Percentiles rank a stretch among this genome's conserved stretches.
These are phyloP conservation scores for Pachycephala philippinensis DNA, from an alignment of 2,113 vertebrate genomes.

Conservation along the genomic window DNA sequence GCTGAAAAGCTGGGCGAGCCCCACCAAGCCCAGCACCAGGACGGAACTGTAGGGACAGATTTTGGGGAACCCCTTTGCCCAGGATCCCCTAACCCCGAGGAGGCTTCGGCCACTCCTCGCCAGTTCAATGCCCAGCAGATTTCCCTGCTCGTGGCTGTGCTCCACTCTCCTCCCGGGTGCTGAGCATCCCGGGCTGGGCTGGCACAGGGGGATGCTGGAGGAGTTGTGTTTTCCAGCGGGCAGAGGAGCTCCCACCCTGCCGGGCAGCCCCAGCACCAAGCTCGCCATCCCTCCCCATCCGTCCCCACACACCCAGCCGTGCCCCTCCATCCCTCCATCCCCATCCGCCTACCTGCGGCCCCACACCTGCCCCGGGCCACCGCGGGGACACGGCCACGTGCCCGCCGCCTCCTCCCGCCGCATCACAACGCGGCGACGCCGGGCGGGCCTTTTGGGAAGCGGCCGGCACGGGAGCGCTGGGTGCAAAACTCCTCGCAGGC, in stretches of 20 bases:
- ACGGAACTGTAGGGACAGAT: accelerated
- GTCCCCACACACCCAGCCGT: not conserved
- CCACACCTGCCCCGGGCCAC: not conserved
- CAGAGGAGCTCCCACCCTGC: not conserved
- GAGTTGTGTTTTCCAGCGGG: accelerated
- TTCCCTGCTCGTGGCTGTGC: accelerated
- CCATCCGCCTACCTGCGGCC: not conserved
- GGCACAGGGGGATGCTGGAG: not conserved
- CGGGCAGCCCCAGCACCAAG: not conserved
- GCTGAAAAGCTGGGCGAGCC: not conserved
- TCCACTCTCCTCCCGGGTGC: accelerated
- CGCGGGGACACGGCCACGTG: not conserved
- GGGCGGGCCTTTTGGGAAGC: conserved; percentile 58
- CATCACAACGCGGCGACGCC: not conserved
- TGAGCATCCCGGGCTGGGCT: not conserved
- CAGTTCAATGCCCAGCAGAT: accelerated
- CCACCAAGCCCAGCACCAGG: not conserved
- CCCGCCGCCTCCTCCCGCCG: conserved; percentile 24
- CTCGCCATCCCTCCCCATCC: accelerated
- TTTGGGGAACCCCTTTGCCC: not conserved
- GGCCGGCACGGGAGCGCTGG: conserved; percentile 41
- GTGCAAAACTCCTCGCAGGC: conserved; percentile 42
- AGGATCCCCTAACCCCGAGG: accelerated
- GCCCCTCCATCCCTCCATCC: not conserved
- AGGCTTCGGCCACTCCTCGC: accelerated